Percentiles rank a stretch among this genome's conserved stretches.
Evolutionary conservation across 2,797 vertebrate genomes (phyloP).

Genomic region (Falco biarmicus): DNA sequence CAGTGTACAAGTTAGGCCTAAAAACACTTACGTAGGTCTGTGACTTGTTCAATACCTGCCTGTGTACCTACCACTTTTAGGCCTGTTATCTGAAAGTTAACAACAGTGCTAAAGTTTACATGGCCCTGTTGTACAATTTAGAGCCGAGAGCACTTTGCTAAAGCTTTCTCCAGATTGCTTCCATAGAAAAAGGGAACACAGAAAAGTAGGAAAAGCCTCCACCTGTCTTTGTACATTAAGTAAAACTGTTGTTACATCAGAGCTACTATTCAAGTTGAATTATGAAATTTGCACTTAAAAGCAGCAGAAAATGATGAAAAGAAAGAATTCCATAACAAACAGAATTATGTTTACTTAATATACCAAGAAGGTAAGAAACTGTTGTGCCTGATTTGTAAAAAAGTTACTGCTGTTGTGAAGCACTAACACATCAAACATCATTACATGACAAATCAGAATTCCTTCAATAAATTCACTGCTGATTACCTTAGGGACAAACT

Average conservation of each 20-base stretch:
- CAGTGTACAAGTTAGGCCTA: neutral
- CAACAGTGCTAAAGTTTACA: neutral
- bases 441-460: neutral
- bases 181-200: accelerated
- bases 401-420: neutral
- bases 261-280: neutral
- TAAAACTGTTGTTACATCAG: neutral
- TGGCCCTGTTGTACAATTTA: neutral
- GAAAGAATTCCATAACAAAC: neutral
- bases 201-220: neutral
- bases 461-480: neutral
- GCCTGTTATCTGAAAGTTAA: neutral
- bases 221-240: neutral
- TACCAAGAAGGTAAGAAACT: neutral
- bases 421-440: neutral
- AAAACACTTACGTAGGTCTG: neutral
- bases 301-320: neutral
- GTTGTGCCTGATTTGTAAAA: neutral
- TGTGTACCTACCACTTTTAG: neutral
- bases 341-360: neutral
- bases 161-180: neutral
- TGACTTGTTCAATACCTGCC: neutral
- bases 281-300: neutral
- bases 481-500: neutral
- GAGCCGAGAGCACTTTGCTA: neutral